Base-by-base conservation (phyloP, 2,113 vertebrate genomes). In the Diadophis punctatus region DNA sequence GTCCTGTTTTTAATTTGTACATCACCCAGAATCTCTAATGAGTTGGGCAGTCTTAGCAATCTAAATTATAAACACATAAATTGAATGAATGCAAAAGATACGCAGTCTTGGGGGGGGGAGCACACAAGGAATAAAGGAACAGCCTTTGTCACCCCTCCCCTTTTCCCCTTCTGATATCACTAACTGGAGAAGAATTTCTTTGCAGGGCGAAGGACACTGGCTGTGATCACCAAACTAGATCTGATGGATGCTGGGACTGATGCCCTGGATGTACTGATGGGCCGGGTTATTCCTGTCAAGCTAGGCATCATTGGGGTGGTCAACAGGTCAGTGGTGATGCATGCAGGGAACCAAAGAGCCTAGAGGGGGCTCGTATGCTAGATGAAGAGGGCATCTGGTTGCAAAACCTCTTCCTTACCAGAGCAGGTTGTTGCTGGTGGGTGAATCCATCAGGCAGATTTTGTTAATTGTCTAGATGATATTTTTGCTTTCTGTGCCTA, bases 231-330 rank as follows among this genome's bases (percentile, higher is more conserved):
- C 94, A 98, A 98, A 86, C 95, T 98, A 95, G 98, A 98, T 95
- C 94, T 98, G 95, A 98, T 98, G 98, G 98, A 98, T 53, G 97
- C 98, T 1, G 98, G 98, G 34, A 98, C 98, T 0, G 98, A 98
- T 63, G 98, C 98, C 4, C 94, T 98, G 91, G 98, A 98, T 92
- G 97, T 98, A n/a, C 97, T 98, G 90, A 94, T 98, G 92, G 98
- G 98, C 34, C 97, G 98, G 30, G 97, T 98, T 95, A 98, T 98
- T 94, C 98, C 98, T 0, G 96, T 98, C 94, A 97, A 96, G 86
- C 97, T 98, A 11, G 98, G 98, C 51, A 98, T 98, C 80, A 97
- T 98, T 1, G 98, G 98, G 0, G 98, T 98, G 86, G 98, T 98
- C 60, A 98, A 98, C 97, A 97, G 98, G 98, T 98, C 90, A 86